These are phyloP conservation scores for Poeciliopsis gracilis DNA, from an alignment of 2,797 vertebrate genomes.

Conservation along the genomic window DNA sequence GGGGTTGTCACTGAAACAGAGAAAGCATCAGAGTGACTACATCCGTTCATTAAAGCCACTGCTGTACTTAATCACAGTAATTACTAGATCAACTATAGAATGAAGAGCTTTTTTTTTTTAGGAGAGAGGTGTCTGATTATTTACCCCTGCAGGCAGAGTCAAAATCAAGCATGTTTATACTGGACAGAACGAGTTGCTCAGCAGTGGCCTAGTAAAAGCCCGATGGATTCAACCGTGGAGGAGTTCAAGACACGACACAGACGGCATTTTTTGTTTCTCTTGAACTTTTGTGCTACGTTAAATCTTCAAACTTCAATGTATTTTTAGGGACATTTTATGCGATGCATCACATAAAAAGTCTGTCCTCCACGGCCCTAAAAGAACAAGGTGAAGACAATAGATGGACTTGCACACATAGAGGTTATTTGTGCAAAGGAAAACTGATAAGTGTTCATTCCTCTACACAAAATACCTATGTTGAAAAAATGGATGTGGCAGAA, in stretches of 20 bases:
- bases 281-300: too few species aligned
- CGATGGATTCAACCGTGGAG: background rate
- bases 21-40: background rate
- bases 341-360: too few species aligned
- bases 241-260: background rate
- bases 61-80: background rate
- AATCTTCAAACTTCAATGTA: too few species aligned
- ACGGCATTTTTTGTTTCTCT: too few species aligned
- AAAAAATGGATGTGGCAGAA: background rate
- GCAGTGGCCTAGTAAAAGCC: background rate
- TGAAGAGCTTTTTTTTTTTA: background rate
- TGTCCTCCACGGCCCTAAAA: too few species aligned
- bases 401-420: background rate
- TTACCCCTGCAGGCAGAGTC: background rate
- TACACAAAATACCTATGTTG: background rate
- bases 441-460: too few species aligned
- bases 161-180: too few species aligned
- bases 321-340: too few species aligned
- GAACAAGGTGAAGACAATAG: too few species aligned
- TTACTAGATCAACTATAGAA: background rate
- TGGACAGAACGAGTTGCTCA: background rate
- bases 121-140: background rate
- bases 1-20: slow-evolving; percentile 89
- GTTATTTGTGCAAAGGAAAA: too few species aligned
- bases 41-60: background rate